phyloP scores from a whole-genome alignment of 2,797 vertebrate species.

The Chelon auratus region DNA sequence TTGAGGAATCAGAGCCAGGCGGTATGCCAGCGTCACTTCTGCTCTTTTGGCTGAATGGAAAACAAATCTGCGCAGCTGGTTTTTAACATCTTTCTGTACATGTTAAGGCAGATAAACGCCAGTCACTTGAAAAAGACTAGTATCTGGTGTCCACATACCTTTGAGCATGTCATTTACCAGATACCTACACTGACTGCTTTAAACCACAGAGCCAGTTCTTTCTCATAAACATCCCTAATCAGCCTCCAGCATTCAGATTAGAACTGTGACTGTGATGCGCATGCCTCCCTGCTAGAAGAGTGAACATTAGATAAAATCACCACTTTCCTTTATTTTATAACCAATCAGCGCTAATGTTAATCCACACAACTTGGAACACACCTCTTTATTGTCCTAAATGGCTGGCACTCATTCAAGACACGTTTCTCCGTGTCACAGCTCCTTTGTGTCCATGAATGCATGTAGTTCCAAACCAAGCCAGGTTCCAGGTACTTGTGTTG shows the following conservation, averaged over 20 bases:
- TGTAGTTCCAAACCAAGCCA: not conserved
- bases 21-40: not conserved
- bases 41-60: not conserved
- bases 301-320: constrained; percentile 19
- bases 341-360: not conserved
- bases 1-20: not conserved
- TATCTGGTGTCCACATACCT: not conserved
- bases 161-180: not conserved
- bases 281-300: not conserved
- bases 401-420: constrained; percentile 60
- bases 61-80: no score
- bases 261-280: not conserved
- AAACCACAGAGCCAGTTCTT: not conserved
- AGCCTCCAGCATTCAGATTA: not conserved
- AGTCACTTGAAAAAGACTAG: not conserved
- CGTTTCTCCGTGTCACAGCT: constrained; percentile 33
- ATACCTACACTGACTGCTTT: not conserved
- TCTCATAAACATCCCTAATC: not conserved
- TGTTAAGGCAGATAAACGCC: not conserved
- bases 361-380: constrained; percentile 24
- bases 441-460: constrained; percentile 26
- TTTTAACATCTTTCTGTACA: not conserved
- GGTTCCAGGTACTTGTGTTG: not conserved
- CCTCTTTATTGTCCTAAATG: constrained; percentile 39
- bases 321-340: constrained; percentile 13